These are phyloP conservation scores for Galaxea fascicularis DNA, from an alignment of 92 coral and sea anemone genomes.

Conservation along the genomic window DNA sequence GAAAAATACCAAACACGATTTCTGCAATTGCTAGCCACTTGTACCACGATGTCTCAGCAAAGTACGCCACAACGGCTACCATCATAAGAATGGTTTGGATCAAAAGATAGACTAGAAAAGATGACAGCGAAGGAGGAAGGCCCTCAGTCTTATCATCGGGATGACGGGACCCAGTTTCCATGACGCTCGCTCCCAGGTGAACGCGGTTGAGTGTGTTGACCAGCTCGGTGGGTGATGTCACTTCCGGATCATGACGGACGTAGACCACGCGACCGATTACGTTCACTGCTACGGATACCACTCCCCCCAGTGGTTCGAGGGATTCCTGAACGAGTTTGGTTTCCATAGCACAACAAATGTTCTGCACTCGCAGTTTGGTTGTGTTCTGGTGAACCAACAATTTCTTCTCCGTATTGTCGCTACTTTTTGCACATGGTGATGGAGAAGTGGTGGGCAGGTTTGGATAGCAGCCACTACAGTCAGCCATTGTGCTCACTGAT, in stretches of 20 bases:
- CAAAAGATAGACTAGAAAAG: constrained; percentile 61
- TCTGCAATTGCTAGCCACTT: constrained; percentile 93
- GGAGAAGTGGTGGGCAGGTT: constrained; percentile 10
- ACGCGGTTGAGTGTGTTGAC: constrained; percentile 80
- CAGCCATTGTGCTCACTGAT: constrained; percentile 27
- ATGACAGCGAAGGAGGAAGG: constrained; percentile 72
- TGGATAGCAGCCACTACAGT: constrained; percentile 41
- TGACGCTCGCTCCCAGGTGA: constrained; percentile 95
- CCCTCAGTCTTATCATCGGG: constrained; percentile 50
- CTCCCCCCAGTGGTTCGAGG: constrained; percentile 80
- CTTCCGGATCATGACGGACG: constrained; percentile 91
- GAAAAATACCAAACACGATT: constrained; percentile 84
- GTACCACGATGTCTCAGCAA: constrained; percentile 72
- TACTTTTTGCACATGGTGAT: background rate
- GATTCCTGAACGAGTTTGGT: constrained; percentile 82
- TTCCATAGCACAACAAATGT: constrained; percentile 96
- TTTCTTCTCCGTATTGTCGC: constrained; percentile 12
- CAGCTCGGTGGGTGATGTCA: constrained; percentile 83
- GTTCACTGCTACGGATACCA: constrained; percentile 86
- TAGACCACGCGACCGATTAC: constrained; percentile 96
- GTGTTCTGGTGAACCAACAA: constrained; percentile 37
- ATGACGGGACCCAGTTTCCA: constrained; percentile 86
- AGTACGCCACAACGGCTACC: constrained; percentile 71
- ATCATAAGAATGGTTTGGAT: constrained; percentile 76
- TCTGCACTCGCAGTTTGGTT: constrained; percentile 96